A percentile compares a stretch with the other conserved stretches of the same genome.
These are phyloP conservation scores for Drosophila arawakana DNA, from an alignment of 1,140 invertebrate genomes.

Conservation along the genomic window DNA sequence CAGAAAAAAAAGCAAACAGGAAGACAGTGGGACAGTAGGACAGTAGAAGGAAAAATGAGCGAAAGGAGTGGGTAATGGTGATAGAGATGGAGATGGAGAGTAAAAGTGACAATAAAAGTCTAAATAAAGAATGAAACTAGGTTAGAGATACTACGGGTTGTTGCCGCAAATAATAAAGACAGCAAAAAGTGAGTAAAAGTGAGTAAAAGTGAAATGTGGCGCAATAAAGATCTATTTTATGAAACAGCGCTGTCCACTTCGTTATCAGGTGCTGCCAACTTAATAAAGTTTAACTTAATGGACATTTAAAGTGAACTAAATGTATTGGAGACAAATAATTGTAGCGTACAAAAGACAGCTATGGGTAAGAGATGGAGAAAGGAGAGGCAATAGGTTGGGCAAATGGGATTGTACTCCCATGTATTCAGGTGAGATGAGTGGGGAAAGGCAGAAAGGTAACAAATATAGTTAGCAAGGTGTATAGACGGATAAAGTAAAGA, in stretches of 20 bases:
- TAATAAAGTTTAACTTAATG: too few species aligned
- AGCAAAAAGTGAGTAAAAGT: neutral
- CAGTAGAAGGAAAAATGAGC: neutral
- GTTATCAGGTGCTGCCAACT: neutral
- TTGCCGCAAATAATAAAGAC: neutral
- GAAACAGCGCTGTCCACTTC: slow-evolving; percentile 8
- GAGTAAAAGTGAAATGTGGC: slow-evolving; percentile 1
- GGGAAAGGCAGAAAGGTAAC: too few species aligned
- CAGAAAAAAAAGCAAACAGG: neutral
- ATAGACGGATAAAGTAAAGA: too few species aligned
- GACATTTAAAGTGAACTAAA: too few species aligned
- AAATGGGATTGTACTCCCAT: too few species aligned
- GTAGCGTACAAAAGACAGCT: too few species aligned
- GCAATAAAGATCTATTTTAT: neutral
- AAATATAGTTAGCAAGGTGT: too few species aligned
- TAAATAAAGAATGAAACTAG: slow-evolving; percentile 9
- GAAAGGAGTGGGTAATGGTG: neutral
- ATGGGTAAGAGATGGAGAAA: too few species aligned
- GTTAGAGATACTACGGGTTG: neutral
- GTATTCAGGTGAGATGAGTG: too few species aligned
- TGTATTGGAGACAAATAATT: too few species aligned
- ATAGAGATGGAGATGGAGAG: neutral
- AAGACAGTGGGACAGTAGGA: neutral
- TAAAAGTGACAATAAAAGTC: neutral
- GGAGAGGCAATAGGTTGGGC: too few species aligned